phyloP scores from a whole-genome alignment of 2,113 vertebrate genomes.

The Aspidoscelis tigris region DNA sequence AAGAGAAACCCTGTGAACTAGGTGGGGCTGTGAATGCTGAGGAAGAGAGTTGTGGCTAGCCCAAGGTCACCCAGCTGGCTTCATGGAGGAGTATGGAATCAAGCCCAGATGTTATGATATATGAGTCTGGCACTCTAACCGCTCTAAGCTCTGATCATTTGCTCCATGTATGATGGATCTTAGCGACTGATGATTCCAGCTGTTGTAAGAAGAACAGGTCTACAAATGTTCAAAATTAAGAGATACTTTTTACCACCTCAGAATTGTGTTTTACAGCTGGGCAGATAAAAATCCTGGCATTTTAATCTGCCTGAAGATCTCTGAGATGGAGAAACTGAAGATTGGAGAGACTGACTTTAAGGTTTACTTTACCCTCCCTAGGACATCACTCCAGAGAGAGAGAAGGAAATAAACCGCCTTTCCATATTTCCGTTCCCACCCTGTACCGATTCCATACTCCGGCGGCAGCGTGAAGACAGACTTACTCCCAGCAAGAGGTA shows the following conservation, averaged over 20 bases:
- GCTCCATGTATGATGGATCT: not conserved
- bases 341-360: not conserved
- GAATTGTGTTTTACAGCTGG: not conserved
- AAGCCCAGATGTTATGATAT: no score
- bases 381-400: slow-evolving; percentile 74
- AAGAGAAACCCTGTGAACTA: no score
- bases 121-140: no score
- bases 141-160: not conserved
- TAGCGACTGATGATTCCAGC: not conserved
- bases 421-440: slow-evolving; percentile 94
- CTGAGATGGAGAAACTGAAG: not conserved
- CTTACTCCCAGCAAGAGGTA: slow-evolving; percentile 74
- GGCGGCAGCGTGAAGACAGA: slow-evolving; percentile 78
- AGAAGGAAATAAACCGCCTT: slow-evolving; percentile 93
- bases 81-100: no score
- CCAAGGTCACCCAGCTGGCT: no score
- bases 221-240: not conserved
- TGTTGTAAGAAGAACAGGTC: not conserved
- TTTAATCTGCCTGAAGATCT: not conserved
- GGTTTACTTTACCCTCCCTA: slow-evolving; percentile 28
- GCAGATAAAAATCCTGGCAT: not conserved
- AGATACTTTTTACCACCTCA: not conserved
- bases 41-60: no score
- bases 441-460: slow-evolving; percentile 88
- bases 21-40: no score